Conservation (phyloP, 2,113 vertebrate genomes). For the Lucifuga dentata region DNA sequence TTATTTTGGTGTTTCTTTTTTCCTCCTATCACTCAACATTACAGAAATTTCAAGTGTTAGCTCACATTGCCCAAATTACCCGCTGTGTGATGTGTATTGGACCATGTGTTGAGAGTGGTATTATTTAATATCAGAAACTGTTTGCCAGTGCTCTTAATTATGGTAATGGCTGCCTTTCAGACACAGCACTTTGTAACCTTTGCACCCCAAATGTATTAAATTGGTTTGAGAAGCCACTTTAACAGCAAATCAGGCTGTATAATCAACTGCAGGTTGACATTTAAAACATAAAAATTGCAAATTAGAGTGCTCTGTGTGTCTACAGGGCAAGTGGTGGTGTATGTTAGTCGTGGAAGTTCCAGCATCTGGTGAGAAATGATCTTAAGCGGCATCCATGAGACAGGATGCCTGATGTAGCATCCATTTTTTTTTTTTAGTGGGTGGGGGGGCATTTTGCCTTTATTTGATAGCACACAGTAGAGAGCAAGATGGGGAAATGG, state of each 20-base stretch:
- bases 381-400: constrained; percentile 17
- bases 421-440: not conserved
- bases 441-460: constrained; percentile 30
- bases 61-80: constrained; percentile 39
- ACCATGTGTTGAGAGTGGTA: constrained; percentile 13
- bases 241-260: constrained; percentile 57
- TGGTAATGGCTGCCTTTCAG: constrained; percentile 64
- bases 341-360: not conserved
- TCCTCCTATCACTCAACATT: constrained; percentile 28
- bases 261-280: constrained; percentile 69
- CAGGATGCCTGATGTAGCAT: constrained; percentile 25
- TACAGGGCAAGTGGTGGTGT: constrained; percentile 28
- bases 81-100: not conserved
- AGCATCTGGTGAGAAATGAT: constrained; percentile 35
- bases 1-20: constrained; percentile 4
- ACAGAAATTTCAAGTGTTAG: constrained; percentile 22
- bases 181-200: constrained; percentile 65
- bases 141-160: constrained; percentile 60
- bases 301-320: constrained; percentile 36
- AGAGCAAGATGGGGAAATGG: constrained; percentile 7
- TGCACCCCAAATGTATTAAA: constrained; percentile 51
- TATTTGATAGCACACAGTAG: constrained; percentile 31
- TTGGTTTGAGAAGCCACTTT: constrained; percentile 63
- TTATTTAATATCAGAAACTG: constrained; percentile 54
- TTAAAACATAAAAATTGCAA: constrained; percentile 68